Evolutionary conservation across 2,113 vertebrate genomes (phyloP).

Genomic region (Psilopsiagon aymara): DNA sequence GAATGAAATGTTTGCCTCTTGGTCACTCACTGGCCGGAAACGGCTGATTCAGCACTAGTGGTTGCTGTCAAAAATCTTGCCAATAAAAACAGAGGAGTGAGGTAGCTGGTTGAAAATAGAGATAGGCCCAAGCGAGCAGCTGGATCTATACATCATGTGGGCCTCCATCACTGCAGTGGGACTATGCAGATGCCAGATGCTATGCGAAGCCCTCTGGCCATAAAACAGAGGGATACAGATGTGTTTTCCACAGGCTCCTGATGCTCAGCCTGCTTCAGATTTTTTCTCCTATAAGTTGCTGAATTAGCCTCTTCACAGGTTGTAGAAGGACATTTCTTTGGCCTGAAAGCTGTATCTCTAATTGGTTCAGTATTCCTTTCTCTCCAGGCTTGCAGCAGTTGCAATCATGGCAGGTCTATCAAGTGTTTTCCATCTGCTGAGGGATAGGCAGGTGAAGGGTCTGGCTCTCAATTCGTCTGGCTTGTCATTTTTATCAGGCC

Average conservation of each 20-base stretch:
- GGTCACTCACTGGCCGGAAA: not conserved
- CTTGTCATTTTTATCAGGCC: conserved; percentile 59
- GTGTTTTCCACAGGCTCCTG: not conserved
- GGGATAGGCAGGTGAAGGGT: conserved; percentile 47
- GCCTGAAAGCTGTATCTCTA: not conserved
- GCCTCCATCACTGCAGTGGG: not conserved
- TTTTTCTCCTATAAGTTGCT: not conserved
- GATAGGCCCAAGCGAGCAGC: not conserved
- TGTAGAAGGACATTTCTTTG: not conserved
- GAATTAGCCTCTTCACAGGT: not conserved
- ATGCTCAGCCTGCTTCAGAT: not conserved
- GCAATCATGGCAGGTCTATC: not conserved
- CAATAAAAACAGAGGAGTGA: conserved; percentile 11
- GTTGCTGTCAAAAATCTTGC: conserved; percentile 3
- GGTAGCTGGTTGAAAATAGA: not conserved
- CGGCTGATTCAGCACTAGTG: not conserved
- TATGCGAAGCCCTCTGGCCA: not conserved
- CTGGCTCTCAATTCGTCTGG: not conserved
- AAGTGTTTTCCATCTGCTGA: not conserved
- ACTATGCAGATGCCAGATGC: not conserved
- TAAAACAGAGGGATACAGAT: not conserved
- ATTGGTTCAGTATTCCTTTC: not conserved
- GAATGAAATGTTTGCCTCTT: conserved; percentile 23
- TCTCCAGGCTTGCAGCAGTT: not conserved
- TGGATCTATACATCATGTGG: not conserved